Conservation (phyloP, 2,113 vertebrate genomes). For the Pyrgilauda ruficollis region DNA sequence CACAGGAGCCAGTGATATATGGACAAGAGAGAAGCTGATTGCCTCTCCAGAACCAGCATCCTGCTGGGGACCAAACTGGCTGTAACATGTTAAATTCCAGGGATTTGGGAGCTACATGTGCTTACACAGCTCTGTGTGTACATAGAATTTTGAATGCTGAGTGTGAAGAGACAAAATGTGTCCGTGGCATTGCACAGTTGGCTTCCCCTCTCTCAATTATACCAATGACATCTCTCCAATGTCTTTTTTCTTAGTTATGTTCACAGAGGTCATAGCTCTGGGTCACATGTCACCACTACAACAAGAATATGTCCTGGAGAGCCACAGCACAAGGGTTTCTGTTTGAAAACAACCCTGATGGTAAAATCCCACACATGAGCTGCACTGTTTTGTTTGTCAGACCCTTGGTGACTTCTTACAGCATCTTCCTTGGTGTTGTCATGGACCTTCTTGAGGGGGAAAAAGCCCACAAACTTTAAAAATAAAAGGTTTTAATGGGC, state of each 20-base stretch:
- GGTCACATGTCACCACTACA: background rate
- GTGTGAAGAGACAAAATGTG: background rate
- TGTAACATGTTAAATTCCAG: background rate
- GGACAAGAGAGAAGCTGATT: background rate
- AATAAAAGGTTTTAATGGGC: background rate
- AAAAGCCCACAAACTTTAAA: rapidly evolving
- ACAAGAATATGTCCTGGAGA: background rate
- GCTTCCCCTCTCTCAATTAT: background rate
- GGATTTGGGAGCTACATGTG: background rate
- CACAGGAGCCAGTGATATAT: background rate
- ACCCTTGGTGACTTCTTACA: background rate
- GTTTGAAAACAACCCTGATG: background rate
- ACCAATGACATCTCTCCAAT: background rate
- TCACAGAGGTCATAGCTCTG: background rate
- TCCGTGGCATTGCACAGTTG: background rate
- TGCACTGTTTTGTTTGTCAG: background rate
- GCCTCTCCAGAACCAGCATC: background rate
- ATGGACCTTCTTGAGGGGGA: background rate
- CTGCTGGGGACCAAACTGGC: background rate
- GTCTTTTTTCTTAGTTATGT: background rate
- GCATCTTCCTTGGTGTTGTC: background rate
- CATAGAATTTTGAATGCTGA: background rate
- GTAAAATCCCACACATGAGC: background rate
- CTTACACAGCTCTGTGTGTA: background rate
- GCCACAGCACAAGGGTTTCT: background rate